phyloP scores from a whole-genome alignment of 2,797 vertebrate genomes.

The Glyptemys insculpta region DNA sequence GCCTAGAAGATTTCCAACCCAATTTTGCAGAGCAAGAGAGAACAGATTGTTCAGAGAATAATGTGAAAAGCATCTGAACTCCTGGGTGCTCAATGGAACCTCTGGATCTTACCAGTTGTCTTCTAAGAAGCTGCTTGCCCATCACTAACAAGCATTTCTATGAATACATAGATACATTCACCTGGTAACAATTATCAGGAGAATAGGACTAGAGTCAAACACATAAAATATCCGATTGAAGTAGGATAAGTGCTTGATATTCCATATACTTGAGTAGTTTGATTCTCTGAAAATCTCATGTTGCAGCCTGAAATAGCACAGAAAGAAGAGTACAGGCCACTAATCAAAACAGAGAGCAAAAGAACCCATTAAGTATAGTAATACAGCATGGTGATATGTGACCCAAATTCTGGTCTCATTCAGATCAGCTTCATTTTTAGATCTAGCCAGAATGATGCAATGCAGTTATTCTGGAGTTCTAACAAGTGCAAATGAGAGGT shows the following conservation, averaged over 20 bases:
- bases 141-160: neutral
- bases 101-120: neutral
- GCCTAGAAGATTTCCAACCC: neutral
- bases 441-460: neutral
- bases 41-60: neutral
- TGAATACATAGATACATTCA: neutral
- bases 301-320: neutral
- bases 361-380: neutral
- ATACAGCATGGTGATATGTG: rapidly evolving
- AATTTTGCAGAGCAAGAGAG: neutral
- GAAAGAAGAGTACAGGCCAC: neutral
- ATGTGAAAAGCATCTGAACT: neutral
- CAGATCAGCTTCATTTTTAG: neutral
- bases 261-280: neutral
- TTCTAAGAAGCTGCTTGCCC: neutral
- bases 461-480: neutral
- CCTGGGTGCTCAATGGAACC: neutral
- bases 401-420: neutral
- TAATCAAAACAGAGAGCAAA: slow-evolving; percentile 5
- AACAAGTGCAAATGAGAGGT: neutral
- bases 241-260: neutral
- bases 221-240: neutral
- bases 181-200: neutral
- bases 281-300: neutral
- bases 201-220: neutral